Evolutionary conservation across 1,140 invertebrate species (phyloP).

Genomic region (Trachymyrmex cornetzi): DNA sequence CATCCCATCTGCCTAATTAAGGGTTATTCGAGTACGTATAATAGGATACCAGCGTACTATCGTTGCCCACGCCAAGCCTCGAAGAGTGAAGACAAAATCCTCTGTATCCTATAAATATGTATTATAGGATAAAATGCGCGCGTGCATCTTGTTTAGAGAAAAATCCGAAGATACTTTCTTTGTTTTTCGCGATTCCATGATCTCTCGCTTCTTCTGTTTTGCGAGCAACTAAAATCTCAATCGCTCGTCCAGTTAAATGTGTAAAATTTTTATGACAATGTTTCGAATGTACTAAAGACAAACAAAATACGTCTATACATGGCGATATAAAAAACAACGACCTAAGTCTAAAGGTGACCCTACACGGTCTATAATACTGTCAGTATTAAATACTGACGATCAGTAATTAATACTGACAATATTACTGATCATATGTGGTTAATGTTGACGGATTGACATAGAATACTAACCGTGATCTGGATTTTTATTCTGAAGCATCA

Average conservation of each 20-base stretch:
- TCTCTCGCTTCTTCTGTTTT: slow-evolving; percentile 20
- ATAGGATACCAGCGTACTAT: slow-evolving; percentile 56
- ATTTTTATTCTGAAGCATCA: too few species aligned
- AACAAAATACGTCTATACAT: slow-evolving; percentile 9
- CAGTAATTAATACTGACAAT: not conserved
- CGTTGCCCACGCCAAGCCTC: slow-evolving; percentile 50
- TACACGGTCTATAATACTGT: too few species aligned
- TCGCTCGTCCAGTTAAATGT: not conserved
- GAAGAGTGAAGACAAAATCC: slow-evolving; percentile 53
- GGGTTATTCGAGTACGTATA: slow-evolving; percentile 55
- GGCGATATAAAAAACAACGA: not conserved
- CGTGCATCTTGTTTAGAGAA: slow-evolving; percentile 12
- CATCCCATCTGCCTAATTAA: slow-evolving; percentile 65
- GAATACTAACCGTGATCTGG: too few species aligned
- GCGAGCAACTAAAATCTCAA: not conserved
- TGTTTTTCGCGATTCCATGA: slow-evolving; percentile 45
- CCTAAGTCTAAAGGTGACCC: not conserved
- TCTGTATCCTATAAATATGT: slow-evolving; percentile 69
- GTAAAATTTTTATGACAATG: slow-evolving; percentile 17
- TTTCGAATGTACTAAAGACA: slow-evolving; percentile 16
- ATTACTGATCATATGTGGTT: too few species aligned
- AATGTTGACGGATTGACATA: too few species aligned
- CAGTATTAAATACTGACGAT: too few species aligned
- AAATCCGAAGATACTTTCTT: slow-evolving; percentile 46
- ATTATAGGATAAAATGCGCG: slow-evolving; percentile 57